Base-by-base conservation (phyloP, 2,888 invertebrate species). In the Parnassius orleans region DNA sequence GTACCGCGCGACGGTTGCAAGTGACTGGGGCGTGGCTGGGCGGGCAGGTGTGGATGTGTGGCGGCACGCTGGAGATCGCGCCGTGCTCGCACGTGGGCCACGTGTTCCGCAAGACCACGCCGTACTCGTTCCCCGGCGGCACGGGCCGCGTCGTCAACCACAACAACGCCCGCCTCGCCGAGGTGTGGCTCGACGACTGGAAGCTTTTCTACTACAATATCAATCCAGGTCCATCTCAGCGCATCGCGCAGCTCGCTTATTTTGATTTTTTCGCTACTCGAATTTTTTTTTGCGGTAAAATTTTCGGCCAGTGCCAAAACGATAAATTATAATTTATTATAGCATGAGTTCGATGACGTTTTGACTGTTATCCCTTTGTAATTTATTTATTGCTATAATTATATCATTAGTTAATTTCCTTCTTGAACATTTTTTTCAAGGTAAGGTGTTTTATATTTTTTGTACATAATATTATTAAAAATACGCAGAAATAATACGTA, bases 101-200 rank as follows among this genome's bases (percentile, higher is more conserved):
- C 93, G 98, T 98, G 83, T 98, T 98, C 94, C 96, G 98, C 88
- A 98, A 98, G 93, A 96, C 97, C 75, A 98, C 99, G 74, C 99
- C 99, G 61, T 99, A 99, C 92, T 97, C 98, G 76, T 98, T 99
- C 94, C 99, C 99, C 63, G 99, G 99, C 77, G 99, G 98, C 81
- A 98, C 98, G 77, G 96, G 96, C 91, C 96, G 96, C 82, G 98
- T 99, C 84, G 99, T 99, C 91, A 98, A 99, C 93, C 98, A 98
- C 93, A 99, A 99, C 95, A 98, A 98, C 93, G 98, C 98, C 85
- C 95, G 99, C 76, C 96, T 99, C 80, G 99, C 98, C 72, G 98
- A 98, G 90, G 99, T 99, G 78, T 99, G 99, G 99, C 95, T 99
- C 92, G 99, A 99, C 93, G 98, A 98, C 83, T 99, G 99, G 96